Evolutionary conservation across 2,113 vertebrate genomes (phyloP).

Genomic region (Motacilla alba): DNA sequence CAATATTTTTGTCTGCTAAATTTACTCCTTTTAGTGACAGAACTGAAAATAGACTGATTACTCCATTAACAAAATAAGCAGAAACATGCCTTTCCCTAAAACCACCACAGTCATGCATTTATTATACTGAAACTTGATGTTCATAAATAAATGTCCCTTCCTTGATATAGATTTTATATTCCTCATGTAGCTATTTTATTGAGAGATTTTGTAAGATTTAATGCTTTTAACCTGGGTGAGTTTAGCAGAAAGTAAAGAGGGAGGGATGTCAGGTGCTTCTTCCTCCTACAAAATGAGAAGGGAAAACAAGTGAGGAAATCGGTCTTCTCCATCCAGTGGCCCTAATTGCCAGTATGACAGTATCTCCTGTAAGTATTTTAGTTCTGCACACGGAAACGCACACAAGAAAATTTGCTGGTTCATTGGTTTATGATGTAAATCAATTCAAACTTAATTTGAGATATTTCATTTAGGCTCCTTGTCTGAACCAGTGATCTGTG

Average conservation of each 20-base stretch:
- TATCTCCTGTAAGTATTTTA: conserved; percentile 57
- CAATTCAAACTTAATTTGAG: conserved; percentile 68
- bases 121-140: not conserved
- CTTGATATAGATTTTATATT: not conserved
- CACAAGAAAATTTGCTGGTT: conserved; percentile 50
- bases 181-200: not conserved
- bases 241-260: not conserved
- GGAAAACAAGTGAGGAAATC: not conserved
- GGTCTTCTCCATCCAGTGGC: not conserved
- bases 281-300: not conserved
- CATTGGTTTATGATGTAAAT: conserved; percentile 60
- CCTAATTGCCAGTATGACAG: conserved; percentile 52
- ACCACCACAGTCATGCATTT: accelerated
- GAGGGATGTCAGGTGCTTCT: not conserved
- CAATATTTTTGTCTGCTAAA: not conserved
- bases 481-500: conserved; percentile 66
- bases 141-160: not conserved
- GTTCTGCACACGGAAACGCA: conserved; percentile 30
- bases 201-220: not conserved
- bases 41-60: not conserved
- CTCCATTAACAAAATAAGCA: not conserved
- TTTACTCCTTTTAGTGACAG: not conserved
- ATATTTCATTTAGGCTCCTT: conserved; percentile 65
- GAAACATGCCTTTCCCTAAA: not conserved
- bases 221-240: not conserved